Percentiles rank a stretch among this genome's conserved stretches.
Conservation (phyloP, 2,113 vertebrate species). For the Rallus limicola region DNA sequence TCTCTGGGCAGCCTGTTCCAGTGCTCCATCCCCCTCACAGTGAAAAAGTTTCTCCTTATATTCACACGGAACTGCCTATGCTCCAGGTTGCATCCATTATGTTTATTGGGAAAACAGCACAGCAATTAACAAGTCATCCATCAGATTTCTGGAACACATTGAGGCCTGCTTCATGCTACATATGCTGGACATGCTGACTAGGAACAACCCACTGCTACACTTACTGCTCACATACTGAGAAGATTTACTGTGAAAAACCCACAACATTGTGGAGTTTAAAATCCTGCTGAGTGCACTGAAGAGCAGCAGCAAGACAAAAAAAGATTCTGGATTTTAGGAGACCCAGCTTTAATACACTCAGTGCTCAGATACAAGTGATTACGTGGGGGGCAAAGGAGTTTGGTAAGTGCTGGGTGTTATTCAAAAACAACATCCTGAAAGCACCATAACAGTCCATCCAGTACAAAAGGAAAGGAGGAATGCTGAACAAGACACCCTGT, state of each 20-base stretch:
- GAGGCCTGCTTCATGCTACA: not conserved
- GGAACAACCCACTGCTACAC: not conserved
- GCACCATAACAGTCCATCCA: not conserved
- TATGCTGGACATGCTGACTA: not conserved
- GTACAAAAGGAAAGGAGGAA: not conserved
- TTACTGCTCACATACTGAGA: not conserved
- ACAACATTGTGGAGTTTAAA: not conserved
- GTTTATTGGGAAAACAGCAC: not conserved
- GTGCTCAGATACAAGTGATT: not conserved
- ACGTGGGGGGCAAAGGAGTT: not conserved
- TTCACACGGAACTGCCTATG: no score
- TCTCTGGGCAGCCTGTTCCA: no score
- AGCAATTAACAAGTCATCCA: not conserved
- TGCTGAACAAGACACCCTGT: not conserved
- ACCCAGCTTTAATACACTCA: fast-evolving
- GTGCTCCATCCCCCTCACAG: no score
- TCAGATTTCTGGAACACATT: not conserved
- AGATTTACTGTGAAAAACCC: not conserved
- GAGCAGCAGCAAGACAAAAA: not conserved
- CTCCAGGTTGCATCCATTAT: no score
- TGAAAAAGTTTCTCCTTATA: no score
- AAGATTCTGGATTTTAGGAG: not conserved
- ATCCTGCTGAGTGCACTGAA: not conserved
- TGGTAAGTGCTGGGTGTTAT: not conserved
- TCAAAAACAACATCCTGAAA: not conserved